Conservation (phyloP, 2,888 invertebrate species). For the Digitonthophagus gazella region DNA sequence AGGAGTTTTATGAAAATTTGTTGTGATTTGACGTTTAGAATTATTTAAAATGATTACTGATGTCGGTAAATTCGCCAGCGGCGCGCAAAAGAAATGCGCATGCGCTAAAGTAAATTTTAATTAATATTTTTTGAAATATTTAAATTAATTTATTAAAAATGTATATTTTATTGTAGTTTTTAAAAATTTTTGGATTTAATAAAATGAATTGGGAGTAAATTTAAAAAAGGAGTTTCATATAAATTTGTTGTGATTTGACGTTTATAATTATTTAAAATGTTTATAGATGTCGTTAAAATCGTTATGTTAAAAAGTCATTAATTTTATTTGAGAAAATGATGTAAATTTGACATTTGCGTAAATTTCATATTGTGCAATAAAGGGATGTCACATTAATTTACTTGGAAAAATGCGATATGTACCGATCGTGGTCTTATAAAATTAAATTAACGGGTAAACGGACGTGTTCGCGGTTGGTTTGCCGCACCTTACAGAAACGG, state of each 20-base stretch:
- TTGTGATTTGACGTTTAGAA: too few species aligned
- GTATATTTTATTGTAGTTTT: not conserved
- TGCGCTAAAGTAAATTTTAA: too few species aligned
- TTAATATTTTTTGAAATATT: not conserved
- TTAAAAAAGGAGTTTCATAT: not conserved
- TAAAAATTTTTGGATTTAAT: not conserved
- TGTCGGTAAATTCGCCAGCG: too few species aligned
- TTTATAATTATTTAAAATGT: not conserved
- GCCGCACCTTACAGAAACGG: not conserved
- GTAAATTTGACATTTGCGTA: slow-evolving; percentile 8
- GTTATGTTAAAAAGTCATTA: not conserved
- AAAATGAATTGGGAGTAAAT: not conserved
- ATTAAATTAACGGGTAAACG: not conserved
- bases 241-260: not conserved
- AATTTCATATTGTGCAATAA: slow-evolving; percentile 6
- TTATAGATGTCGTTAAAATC: not conserved
- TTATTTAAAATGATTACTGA: not conserved
- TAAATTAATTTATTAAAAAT: not conserved
- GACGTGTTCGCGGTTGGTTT: not conserved
- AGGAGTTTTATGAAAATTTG: not conserved
- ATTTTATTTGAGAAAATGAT: slow-evolving; percentile 16
- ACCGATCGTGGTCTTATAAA: not conserved
- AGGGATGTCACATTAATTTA: not conserved
- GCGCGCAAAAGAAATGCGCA: too few species aligned
- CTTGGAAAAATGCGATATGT: slow-evolving; percentile 6